These are phyloP conservation scores for Nesometra sesokonis DNA, from an alignment of 35 echinoderm and acorn worm genomes.

Conservation along the genomic window DNA sequence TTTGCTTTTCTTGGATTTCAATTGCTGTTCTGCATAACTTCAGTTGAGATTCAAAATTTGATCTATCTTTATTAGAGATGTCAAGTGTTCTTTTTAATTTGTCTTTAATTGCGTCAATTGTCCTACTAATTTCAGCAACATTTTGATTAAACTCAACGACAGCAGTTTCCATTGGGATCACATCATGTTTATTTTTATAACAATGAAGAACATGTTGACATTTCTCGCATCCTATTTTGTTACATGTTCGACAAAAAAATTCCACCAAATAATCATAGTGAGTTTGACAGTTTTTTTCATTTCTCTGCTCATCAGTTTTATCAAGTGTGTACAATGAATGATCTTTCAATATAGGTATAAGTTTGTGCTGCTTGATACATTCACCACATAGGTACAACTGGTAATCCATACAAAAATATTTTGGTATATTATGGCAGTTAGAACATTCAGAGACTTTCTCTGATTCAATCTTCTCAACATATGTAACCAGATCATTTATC, in stretches of 20 bases:
- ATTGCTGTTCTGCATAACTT: neutral
- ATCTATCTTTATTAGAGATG: neutral
- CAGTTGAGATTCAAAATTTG: neutral
- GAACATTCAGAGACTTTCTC: neutral
- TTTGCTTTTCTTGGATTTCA: neutral
- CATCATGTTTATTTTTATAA: neutral
- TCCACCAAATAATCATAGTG: neutral
- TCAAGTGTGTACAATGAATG: neutral
- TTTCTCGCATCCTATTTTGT: neutral
- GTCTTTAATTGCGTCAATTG: neutral
- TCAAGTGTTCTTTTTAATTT: neutral
- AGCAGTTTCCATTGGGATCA: neutral
- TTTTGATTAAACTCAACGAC: neutral
- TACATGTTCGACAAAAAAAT: neutral
- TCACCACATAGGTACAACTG: neutral
- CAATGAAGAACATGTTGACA: neutral
- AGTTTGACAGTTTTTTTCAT: neutral
- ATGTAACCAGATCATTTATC: neutral
- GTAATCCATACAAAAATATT: neutral
- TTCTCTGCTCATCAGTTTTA: neutral
- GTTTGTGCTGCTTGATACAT: neutral
- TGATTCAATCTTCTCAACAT: neutral
- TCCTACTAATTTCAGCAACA: too few species aligned
- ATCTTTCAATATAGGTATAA: neutral
- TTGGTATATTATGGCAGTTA: neutral